Conservation (phyloP, 2,113 vertebrate genomes). For the Sphyrna mokarran region DNA sequence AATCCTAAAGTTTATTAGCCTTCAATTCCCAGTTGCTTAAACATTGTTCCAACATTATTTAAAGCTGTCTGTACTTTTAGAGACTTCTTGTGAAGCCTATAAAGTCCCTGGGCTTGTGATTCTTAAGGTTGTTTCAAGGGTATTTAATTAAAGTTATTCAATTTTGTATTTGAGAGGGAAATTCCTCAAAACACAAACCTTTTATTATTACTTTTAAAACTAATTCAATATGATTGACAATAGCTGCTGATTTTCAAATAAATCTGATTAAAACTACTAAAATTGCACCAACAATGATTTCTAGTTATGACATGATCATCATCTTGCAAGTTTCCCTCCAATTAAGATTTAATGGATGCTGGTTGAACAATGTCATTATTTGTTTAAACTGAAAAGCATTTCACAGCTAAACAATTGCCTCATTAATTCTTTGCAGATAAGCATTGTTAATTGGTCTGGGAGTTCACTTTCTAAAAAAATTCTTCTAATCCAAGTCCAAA, state of each 20-base stretch:
- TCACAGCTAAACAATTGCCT: conserved; percentile 42
- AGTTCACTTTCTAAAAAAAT: neutral
- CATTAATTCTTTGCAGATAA: conserved; percentile 43
- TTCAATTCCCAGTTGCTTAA: neutral
- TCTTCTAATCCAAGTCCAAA: neutral
- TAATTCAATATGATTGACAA: neutral
- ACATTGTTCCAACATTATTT: neutral
- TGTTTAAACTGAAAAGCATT: conserved; percentile 35
- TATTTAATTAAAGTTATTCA: neutral
- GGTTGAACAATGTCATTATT: conserved; percentile 45
- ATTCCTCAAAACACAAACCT: neutral
- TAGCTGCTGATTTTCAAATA: neutral
- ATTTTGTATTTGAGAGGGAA: neutral
- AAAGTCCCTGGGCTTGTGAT: neutral
- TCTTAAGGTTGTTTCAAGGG: too few relatives aligned
- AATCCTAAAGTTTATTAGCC: neutral
- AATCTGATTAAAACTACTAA: conserved; percentile 1
- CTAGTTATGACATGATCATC: neutral
- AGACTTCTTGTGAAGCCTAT: neutral
- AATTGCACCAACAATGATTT: neutral
- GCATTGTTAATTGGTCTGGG: conserved; percentile 28
- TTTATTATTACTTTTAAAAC: neutral
- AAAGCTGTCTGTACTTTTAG: neutral
- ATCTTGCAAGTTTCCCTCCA: neutral
- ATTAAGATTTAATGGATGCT: conserved; percentile 44